A percentile compares a stretch with the other conserved stretches of the same genome.
These are phyloP conservation scores for Mnemiopsis leidyi DNA, from an alignment of 37 sponge, comb jelly and placozoan genomes.

Conservation along the genomic window DNA sequence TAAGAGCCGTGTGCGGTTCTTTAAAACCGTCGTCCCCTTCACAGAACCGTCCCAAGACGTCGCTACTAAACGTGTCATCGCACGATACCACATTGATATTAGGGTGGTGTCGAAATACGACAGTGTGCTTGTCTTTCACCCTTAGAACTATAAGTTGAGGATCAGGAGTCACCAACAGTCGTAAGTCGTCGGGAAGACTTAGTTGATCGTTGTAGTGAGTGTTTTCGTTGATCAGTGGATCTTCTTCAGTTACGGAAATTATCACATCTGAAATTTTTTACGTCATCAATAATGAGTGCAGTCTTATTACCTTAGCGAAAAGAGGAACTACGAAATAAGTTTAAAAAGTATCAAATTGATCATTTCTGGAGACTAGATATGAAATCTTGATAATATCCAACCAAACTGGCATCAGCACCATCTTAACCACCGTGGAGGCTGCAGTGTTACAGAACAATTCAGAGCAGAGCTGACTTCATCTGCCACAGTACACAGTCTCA, in stretches of 20 bases:
- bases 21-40: not conserved
- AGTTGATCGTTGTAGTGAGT: not conserved
- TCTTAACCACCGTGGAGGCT: too few species aligned
- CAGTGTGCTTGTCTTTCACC: not conserved
- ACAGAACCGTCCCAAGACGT: not conserved
- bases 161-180: constrained; percentile 7
- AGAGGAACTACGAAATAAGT: too few species aligned
- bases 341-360: too few species aligned
- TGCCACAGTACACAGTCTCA: too few species aligned
- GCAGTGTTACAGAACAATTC: too few species aligned
- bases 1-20: constrained; percentile 4
- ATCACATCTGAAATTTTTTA: not conserved
- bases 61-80: not conserved
- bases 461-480: too few species aligned
- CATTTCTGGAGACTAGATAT: too few species aligned
- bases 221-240: not conserved
- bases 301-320: too few species aligned
- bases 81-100: constrained; percentile 20
- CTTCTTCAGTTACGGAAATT: not conserved
- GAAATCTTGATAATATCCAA: too few species aligned
- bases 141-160: not conserved
- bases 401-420: too few species aligned
- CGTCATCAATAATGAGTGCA: too few species aligned
- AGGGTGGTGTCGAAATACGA: constrained; percentile 46
- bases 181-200: not conserved